Conservation (phyloP, 2,888 invertebrate species). For the Andrena minutula region DNA sequence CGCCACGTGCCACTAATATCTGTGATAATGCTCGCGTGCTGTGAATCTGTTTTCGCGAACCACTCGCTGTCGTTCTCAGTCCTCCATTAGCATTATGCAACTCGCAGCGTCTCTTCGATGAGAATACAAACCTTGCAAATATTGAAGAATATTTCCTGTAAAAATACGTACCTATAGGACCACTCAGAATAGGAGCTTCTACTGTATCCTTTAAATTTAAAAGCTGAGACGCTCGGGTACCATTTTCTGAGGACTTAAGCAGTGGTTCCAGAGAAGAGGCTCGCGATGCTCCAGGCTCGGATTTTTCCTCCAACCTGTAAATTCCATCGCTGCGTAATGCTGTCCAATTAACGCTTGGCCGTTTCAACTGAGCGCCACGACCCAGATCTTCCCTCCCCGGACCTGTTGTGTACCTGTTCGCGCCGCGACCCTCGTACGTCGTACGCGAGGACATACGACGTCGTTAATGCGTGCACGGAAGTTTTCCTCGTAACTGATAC, state of each 20-base stretch:
- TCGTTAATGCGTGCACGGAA: constrained; percentile 78
- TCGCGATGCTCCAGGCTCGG: too few species aligned
- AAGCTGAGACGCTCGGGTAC: too few species aligned
- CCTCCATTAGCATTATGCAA: too few species aligned
- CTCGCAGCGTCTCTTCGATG: too few species aligned
- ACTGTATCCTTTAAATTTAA: too few species aligned
- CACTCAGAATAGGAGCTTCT: too few species aligned
- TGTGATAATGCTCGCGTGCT: constrained; percentile 54
- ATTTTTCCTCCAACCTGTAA: background rate
- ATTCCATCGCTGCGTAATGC: constrained; percentile 25
- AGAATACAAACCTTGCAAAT: too few species aligned
- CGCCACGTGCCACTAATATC: constrained; percentile 68
- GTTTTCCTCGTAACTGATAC: constrained; percentile 83
- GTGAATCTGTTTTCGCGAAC: constrained; percentile 19
- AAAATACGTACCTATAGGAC: too few species aligned
- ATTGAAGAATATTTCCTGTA: too few species aligned
- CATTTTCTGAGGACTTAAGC: too few species aligned
- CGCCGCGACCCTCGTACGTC: constrained; percentile 65
- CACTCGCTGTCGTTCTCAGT: too few species aligned
- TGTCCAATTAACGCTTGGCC: constrained; percentile 49
- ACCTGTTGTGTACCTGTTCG: constrained; percentile 72
- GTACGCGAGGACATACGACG: constrained; percentile 70
- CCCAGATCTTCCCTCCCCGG: constrained; percentile 68
- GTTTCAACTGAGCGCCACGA: constrained; percentile 62
- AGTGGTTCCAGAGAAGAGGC: too few species aligned